Percentiles rank a stretch among this genome's conserved stretches.
Conservation (phyloP, 2,888 invertebrate species). For the Leptothorax acervorum region DNA sequence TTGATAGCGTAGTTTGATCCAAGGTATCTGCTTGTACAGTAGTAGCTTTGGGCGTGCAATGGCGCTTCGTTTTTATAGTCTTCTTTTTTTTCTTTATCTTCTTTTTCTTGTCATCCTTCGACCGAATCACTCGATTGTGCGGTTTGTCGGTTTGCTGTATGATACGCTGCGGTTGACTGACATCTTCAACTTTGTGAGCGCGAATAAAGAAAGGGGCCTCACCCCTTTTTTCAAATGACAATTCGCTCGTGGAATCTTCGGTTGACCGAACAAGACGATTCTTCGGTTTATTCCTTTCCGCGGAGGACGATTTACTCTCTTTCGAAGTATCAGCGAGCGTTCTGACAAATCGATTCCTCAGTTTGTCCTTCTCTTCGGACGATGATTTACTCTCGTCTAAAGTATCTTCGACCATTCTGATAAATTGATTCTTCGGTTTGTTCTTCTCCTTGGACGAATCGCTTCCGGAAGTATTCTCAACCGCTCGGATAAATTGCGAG, state of each 20-base stretch:
- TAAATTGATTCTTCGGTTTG: constrained; percentile 28
- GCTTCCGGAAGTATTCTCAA: neutral
- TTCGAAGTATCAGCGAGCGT: neutral
- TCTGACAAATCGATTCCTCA: constrained; percentile 23
- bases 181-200: constrained; percentile 25
- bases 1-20: neutral
- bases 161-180: neutral
- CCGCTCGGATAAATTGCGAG: neutral
- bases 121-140: constrained; percentile 38
- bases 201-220: neutral
- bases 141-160: constrained; percentile 7
- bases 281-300: neutral
- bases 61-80: constrained; percentile 22
- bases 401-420: constrained; percentile 18
- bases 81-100: constrained; percentile 26
- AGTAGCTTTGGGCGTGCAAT: constrained; percentile 41
- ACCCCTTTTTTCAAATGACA: neutral
- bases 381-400: constrained; percentile 21
- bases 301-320: constrained; percentile 30
- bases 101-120: constrained; percentile 20
- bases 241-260: neutral
- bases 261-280: neutral
- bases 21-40: neutral
- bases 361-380: constrained; percentile 15
- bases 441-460: constrained; percentile 24